Base-by-base conservation (phyloP, 2,888 invertebrate genomes). In the Eupithecia insigniata region DNA sequence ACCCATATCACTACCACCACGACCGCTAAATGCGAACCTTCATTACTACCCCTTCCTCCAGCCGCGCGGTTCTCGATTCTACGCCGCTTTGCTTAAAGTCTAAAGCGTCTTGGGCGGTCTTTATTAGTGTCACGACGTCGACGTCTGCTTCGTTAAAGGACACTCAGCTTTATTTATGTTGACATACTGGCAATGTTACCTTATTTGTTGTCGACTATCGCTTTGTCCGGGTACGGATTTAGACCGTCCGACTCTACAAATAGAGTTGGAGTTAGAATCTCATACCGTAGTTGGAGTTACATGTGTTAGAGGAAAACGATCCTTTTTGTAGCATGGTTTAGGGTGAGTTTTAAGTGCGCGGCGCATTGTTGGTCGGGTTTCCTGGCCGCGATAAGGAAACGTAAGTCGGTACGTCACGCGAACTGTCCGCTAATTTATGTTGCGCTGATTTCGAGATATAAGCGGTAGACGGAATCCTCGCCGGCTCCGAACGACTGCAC, bases 81-180 rank as follows among this genome's bases (percentile, higher is more conserved):
- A 89, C 84, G 74, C 75, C 82, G 75, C 79, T 80, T 79, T 83
- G 76, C 79, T 81, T 88, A 91, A 83, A 86, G 92, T 89, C 83
- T 80, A 89, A 84, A 88, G 85, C 88, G 83, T 84, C 83, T 81
- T 81, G 83, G 78, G 78, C 80, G 78, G 81, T 83, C 85, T 86
- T 87, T 89, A 90, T 92, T 90, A 91, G 90, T 89, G 89, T 88
- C 87, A 85, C 89, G 86, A 90, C 89, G 89, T 92, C 91, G 88
- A 91, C 90, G 92, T 93, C 92, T 90, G 90, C 90, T 92, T 92
- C 91, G 93, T 92, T 93, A 93, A 92, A 92, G 92, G 93, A 94
- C 92, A 92, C 91, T 93, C 92, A 87, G 91, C 93, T 92, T 93
- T 94, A 94, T 93, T 92, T 91, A 92, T 92, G 93, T 91, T 90